Base-by-base conservation (phyloP, 2,888 invertebrate species). In the Pandemis heparana region DNA sequence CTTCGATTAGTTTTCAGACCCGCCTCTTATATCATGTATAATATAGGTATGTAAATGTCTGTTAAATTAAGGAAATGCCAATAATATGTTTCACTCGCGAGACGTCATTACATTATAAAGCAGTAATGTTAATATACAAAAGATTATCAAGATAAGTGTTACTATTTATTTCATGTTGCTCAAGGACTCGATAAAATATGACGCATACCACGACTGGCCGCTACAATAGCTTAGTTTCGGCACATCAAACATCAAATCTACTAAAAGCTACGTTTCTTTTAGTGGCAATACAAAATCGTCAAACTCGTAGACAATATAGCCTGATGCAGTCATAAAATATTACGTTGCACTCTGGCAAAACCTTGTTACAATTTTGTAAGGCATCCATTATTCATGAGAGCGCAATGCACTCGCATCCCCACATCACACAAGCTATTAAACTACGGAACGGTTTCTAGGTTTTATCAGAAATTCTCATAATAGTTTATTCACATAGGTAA, bases 351-450 rank as follows among this genome's bases (percentile, higher is more conserved):
- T 61, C 66, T 56, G 23, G 64, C 64, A 48, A 51, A 74, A 74
- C 73, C 73, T 74, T 74, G 69, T 70, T 73, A 70, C 73, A 69
- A 51, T 74, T 74, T 74, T 69, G 64, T 69, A 63, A 67, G 67
- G 18, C 59, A 69, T 74, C 69, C 73, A 74, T 74, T 69, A 74
- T 74, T 64, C 64, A 74, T 74, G 8, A 16, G 66, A 16, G 64
- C 66, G 66, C 62, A 75, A 66, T 75, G 70, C 70, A 75, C 66
- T 66, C 53, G 53, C 56, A 51, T 38, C 61, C 53, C 39, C 71
- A 67, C 71, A 74, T 43, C 61, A 61, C 39, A 53, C 41, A 62
- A 66, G 39, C 68, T 69, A 16, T 12, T 56, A 41, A 10, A 39
- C 48, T 7, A 60, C 6, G n/a, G 23, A 66, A 18, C 39, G 1